Evolutionary conservation across 1,140 invertebrate species (phyloP).

Genomic region (Melitaea cinxia): DNA sequence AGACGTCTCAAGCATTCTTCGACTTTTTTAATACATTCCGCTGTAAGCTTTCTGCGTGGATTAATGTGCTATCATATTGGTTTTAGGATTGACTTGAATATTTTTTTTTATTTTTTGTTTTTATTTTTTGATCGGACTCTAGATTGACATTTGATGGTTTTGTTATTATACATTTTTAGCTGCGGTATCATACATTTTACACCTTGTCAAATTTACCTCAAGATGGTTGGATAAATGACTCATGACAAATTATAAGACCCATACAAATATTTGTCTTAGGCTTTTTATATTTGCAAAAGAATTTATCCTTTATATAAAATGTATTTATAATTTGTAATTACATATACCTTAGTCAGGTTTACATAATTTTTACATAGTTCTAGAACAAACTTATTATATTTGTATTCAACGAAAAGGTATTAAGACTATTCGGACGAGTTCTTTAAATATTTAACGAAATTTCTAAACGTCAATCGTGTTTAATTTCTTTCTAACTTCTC

Average conservation of each 20-base stretch:
- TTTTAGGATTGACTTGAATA: background rate
- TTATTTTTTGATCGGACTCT: background rate
- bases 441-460: background rate
- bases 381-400: background rate
- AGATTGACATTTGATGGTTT: background rate
- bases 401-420: background rate
- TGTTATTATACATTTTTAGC: too few relatives aligned
- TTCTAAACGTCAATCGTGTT: conserved; percentile 6
- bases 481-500: conserved; percentile 63
- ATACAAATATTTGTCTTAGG: too few relatives aligned
- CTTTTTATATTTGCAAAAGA: too few relatives aligned
- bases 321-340: too few relatives aligned
- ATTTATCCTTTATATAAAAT: too few relatives aligned
- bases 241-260: too few relatives aligned
- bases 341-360: too few relatives aligned
- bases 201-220: too few relatives aligned
- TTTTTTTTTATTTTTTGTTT: background rate
- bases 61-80: conserved; percentile 13
- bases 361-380: background rate
- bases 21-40: conserved; percentile 69
- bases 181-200: too few relatives aligned
- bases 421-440: background rate
- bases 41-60: conserved; percentile 24
- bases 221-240: too few relatives aligned
- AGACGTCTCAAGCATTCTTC: conserved; percentile 54